Evolutionary conservation across 35 echinoderm and acorn worm species (phyloP).

Genomic region (Heliocidaris tuberculata): DNA sequence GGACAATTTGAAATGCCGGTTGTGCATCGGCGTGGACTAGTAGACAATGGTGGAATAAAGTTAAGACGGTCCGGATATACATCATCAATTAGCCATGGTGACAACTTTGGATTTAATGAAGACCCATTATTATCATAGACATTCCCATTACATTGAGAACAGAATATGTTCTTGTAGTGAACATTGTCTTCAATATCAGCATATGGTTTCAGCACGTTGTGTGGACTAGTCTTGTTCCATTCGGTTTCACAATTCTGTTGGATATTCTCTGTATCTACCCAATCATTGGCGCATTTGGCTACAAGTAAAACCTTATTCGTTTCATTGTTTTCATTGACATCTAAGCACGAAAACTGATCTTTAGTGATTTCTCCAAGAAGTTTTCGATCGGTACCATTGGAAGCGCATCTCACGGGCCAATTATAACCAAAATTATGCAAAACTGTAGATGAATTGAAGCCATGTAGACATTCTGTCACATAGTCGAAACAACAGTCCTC

Average conservation of each 20-base stretch:
- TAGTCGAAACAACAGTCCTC: not conserved
- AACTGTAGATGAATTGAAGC: not conserved
- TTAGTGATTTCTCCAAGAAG: not conserved
- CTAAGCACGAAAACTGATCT: not conserved
- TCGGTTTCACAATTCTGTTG: not conserved
- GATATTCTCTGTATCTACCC: not conserved
- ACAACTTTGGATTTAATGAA: not conserved
- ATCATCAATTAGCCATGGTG: too few relatives aligned
- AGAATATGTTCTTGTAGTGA: not conserved
- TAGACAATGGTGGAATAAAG: not conserved
- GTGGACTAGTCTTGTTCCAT: not conserved
- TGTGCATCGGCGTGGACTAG: not conserved
- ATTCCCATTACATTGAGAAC: not conserved
- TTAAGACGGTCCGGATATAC: not conserved
- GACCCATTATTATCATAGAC: not conserved
- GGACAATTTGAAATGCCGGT: not conserved
- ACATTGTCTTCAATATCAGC: not conserved
- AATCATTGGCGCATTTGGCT: not conserved
- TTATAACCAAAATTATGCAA: not conserved
- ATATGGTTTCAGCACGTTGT: not conserved
- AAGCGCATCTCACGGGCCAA: not conserved
- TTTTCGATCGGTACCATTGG: not conserved
- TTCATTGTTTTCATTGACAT: not conserved
- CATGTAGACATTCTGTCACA: not conserved
- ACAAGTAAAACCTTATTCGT: not conserved